Base-by-base conservation (phyloP, 2,797 vertebrate species). In the Bovichtus variegatus region DNA sequence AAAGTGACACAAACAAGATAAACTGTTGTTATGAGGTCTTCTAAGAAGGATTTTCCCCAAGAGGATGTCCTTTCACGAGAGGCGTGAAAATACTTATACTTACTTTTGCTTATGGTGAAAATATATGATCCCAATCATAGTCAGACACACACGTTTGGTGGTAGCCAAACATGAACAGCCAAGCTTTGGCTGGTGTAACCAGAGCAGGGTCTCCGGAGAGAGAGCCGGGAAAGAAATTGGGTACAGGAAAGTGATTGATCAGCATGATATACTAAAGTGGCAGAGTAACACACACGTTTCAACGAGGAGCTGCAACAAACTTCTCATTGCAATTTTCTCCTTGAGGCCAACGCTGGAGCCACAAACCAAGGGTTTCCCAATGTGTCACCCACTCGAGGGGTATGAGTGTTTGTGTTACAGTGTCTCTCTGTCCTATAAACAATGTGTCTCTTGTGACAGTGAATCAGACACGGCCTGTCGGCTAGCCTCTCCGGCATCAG, bases 371-470 rank as follows among this genome's bases (percentile, higher is more conserved):
- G 87, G 78, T 86, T 92, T 91, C 90, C 90, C 90, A 87, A 50
- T 86, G 83, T 92, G 84, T 90, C 88, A 91, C 84, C 86, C 88
- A 91, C 88, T 92, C 74, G 58, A 92, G 89, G 85, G 88, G 84
- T 89, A 91, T 87, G 92, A 88, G 82, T 93, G 89, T 92, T 92
- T 90, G 84, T 88, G 82, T 86, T 91, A 88, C 84, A 91, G 86
- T 87, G 84, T 91, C 85, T 92, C 91, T 93, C 82, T 91, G 89
- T 92, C 87, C 83, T 85, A 85, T 91, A 91, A 91, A 94, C 92
- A 94, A 93, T 87, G 81, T 85, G 85, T 91, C 91, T 90, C 91
- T 89, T 91, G 93, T 92, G 91, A 90, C 90, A 90, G 84, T 87
- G 90, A 90, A 88, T 91, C 88, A 90, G 89, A 91, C 84, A 88